Conservation (phyloP, 2,113 vertebrate species). For the Pholis gunnellus region DNA sequence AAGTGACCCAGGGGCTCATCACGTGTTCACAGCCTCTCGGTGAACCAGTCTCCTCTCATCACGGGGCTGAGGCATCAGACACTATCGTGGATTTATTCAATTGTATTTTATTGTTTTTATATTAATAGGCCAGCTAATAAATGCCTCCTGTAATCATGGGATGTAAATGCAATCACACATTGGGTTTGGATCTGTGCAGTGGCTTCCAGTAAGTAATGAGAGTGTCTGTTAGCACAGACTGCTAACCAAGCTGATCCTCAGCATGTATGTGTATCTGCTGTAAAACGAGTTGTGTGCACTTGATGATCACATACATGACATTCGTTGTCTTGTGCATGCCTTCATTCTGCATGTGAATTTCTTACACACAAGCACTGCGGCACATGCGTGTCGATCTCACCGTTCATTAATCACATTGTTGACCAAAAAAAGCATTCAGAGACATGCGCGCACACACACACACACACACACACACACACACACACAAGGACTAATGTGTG, state of each 20-base stretch:
- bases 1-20: slow-evolving; percentile 58
- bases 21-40: slow-evolving; percentile 44
- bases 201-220: slow-evolving; percentile 24
- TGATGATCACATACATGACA: background rate
- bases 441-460: background rate
- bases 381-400: slow-evolving; percentile 39
- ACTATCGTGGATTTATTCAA: background rate
- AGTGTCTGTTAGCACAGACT: slow-evolving; percentile 27
- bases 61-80: background rate
- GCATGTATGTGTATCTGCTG: background rate
- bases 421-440: slow-evolving; percentile 14
- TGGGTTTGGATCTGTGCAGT: background rate
- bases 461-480: background rate
- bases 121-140: slow-evolving; percentile 39
- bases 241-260: slow-evolving; percentile 9
- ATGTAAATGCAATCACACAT: slow-evolving; percentile 28
- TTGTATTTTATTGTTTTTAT: background rate
- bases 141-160: slow-evolving; percentile 11
- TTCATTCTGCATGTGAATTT: slow-evolving; percentile 19
- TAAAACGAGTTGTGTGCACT: background rate
- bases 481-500: slow-evolving; percentile 36
- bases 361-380: background rate
- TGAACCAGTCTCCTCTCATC: slow-evolving; percentile 38
- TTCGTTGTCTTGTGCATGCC: background rate
- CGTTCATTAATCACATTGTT: slow-evolving; percentile 56